Evolutionary conservation across 2,113 vertebrate species (phyloP).

Genomic region (Charadrius vociferus): DNA sequence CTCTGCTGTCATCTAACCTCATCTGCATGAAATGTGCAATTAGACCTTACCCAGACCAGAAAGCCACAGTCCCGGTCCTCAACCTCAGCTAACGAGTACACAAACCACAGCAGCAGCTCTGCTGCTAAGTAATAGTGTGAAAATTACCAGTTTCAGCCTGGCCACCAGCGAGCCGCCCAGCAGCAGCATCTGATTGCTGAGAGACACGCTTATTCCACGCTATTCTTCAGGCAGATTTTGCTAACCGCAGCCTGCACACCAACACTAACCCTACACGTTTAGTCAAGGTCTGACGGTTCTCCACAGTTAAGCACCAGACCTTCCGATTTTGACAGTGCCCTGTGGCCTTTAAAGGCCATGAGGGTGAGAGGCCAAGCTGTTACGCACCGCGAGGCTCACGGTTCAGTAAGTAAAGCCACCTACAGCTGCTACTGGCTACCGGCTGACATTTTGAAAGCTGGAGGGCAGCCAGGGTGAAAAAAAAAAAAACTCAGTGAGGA

Average conservation of each 20-base stretch:
- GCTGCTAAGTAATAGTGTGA: rapidly evolving
- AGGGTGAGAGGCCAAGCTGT: neutral
- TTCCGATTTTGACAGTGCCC: neutral
- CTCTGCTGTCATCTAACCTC: neutral
- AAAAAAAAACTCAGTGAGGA: neutral
- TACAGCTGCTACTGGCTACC: neutral
- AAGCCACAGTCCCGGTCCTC: neutral
- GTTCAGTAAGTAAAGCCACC: neutral
- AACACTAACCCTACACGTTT: neutral
- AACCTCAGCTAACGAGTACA: neutral
- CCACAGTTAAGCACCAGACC: neutral
- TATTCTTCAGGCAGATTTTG: neutral
- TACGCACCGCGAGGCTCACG: neutral
- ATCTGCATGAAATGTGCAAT: neutral
- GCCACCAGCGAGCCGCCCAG: neutral
- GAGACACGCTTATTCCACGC: neutral
- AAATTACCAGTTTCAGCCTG: neutral
- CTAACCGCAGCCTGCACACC: neutral
- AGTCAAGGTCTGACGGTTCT: neutral
- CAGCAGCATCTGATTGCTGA: neutral
- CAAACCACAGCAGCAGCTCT: neutral
- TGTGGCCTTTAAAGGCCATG: conserved; percentile 3
- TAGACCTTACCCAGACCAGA: neutral
- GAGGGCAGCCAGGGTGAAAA: neutral
- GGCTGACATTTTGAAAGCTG: conserved; percentile 53